Evolutionary conservation across 2,113 vertebrate genomes (phyloP).

Genomic region (Poecile atricapillus): DNA sequence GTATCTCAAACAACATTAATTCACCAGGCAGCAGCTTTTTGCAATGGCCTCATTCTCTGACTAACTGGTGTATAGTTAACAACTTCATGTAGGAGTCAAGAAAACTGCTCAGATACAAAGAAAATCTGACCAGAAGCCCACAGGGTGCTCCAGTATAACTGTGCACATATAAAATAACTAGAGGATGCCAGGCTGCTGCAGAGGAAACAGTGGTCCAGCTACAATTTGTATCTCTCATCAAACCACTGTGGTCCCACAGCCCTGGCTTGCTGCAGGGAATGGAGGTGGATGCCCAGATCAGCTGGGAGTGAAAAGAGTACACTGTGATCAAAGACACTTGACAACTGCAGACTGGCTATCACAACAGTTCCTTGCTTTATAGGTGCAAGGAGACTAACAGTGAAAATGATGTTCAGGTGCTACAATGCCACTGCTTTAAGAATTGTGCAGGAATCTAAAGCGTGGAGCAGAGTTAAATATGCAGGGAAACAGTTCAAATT

Average conservation of each 20-base stretch:
- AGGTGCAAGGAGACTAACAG: neutral
- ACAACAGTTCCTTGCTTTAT: neutral
- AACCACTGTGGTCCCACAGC: accelerated
- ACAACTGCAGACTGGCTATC: neutral
- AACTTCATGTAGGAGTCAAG: neutral
- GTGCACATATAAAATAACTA: neutral
- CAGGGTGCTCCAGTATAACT: neutral
- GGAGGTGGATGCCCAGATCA: neutral
- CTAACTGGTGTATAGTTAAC: neutral
- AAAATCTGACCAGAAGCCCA: neutral
- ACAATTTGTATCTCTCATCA: accelerated
- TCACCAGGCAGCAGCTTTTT: neutral
- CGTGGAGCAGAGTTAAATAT: neutral
- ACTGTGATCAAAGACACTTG: neutral
- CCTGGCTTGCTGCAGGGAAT: neutral
- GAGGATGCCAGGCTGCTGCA: neutral
- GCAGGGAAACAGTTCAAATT: neutral
- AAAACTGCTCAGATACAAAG: neutral
- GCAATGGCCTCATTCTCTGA: neutral
- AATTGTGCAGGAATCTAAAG: neutral
- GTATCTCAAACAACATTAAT: neutral
- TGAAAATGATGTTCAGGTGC: neutral
- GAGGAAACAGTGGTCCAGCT: accelerated
- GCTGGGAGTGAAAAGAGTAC: neutral
- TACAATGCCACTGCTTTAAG: neutral